Evolutionary conservation across 2,113 vertebrate genomes (phyloP).

Genomic region (Baryphthengus martii): DNA sequence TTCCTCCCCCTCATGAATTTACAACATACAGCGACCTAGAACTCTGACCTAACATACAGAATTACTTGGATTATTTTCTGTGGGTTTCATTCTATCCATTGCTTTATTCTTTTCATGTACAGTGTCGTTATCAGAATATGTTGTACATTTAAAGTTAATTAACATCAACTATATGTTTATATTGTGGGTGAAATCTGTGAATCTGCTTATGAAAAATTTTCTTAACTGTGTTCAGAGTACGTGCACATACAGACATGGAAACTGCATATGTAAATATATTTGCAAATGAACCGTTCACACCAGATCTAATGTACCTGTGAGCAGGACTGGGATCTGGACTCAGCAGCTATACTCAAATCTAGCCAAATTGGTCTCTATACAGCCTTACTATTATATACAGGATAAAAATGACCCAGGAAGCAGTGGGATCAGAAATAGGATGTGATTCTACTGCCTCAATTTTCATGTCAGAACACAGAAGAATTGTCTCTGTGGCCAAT

Average conservation of each 20-base stretch:
- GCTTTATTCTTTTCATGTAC: not conserved
- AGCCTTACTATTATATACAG: not conserved
- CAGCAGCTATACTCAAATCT: not conserved
- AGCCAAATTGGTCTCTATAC: not conserved
- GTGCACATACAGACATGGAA: not conserved
- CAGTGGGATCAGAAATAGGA: not conserved
- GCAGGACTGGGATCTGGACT: not conserved
- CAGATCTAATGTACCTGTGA: not conserved
- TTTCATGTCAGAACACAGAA: not conserved
- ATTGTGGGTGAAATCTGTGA: not conserved
- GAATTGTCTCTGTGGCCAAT: not conserved
- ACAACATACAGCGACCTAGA: not conserved
- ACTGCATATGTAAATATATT: not conserved
- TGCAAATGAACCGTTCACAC: not conserved
- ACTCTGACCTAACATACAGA: slow-evolving; percentile 19
- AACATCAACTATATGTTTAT: not conserved
- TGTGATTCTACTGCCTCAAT: not conserved
- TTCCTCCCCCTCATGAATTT: slow-evolving; percentile 56
- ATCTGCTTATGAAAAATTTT: not conserved
- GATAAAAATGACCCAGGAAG: not conserved
- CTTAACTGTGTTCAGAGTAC: not conserved
- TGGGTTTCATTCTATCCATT: not conserved
- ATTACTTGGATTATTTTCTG: not conserved
- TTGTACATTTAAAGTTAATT: not conserved
- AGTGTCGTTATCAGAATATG: not conserved